phyloP scores from a whole-genome alignment of 2,888 invertebrate genomes.

The Melinaea marsaeus region DNA sequence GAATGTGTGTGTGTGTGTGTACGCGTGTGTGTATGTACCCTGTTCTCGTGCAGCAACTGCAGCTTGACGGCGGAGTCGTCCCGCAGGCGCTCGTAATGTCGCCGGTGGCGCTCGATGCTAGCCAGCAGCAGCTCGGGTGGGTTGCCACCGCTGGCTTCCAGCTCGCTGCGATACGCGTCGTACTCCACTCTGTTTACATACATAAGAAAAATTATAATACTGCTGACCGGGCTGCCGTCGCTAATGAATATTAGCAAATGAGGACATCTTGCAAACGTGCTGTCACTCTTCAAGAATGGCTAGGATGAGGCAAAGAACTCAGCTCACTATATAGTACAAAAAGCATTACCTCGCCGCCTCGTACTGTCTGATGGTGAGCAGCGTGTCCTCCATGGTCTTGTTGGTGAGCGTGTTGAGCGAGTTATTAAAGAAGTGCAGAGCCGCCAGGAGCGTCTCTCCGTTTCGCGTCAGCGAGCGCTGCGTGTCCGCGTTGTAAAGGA shows the following conservation, averaged over 20 bases:
- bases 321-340: too few species aligned
- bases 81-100: conserved; percentile 93
- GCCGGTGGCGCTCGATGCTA: conserved; percentile 89
- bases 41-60: conserved; percentile 97
- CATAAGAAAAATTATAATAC: neutral
- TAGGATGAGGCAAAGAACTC: too few species aligned
- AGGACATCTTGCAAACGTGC: too few species aligned
- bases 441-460: conserved; percentile 93
- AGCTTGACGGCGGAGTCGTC: conserved; percentile 97
- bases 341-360: conserved; percentile 76
- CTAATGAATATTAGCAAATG: too few species aligned
- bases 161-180: conserved; percentile 97
- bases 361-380: conserved; percentile 81
- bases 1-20: neutral
- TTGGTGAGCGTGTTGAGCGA: conserved; percentile 97
- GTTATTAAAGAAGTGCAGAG: conserved; percentile 97
- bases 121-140: conserved; percentile 87
- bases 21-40: conserved; percentile 75
- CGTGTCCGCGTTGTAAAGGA: conserved; percentile 96
- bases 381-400: conserved; percentile 97
- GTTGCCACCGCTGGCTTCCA: conserved; percentile 84
- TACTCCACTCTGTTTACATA: conserved; percentile 88
- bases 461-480: conserved; percentile 94
- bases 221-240: conserved; percentile 74
- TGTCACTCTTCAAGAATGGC: too few species aligned